Percentiles rank a stretch among this genome's conserved stretches.
Evolutionary conservation across 2,888 invertebrate species (phyloP).

Genomic region (Euclidia mi): DNA sequence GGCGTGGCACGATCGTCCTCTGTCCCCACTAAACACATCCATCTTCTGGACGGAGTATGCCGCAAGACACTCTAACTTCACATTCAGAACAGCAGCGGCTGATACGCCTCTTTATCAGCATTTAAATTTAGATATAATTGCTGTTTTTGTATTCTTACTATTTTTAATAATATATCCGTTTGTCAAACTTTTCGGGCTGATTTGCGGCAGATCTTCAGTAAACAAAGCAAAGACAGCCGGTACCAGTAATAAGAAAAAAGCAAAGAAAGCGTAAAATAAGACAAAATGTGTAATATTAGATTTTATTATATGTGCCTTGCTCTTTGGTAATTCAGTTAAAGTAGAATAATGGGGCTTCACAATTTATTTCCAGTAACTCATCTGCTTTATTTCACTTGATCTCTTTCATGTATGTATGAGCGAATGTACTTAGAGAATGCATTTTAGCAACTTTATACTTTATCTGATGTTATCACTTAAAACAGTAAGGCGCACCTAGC

Average conservation of each 20-base stretch:
- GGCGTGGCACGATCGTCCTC: conserved; percentile 90
- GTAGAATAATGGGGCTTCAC: too few species aligned
- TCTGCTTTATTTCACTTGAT: too few species aligned
- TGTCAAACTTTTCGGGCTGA: conserved; percentile 33
- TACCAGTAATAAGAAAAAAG: conserved; percentile 47
- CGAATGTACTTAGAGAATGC: too few species aligned
- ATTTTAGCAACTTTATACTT: too few species aligned
- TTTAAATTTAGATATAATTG: conserved; percentile 74
- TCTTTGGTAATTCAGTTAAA: too few species aligned
- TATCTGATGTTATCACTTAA: too few species aligned
- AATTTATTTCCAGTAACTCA: too few species aligned
- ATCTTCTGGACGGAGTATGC: conserved; percentile 92
- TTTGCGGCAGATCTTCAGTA: conserved; percentile 43
- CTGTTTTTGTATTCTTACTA: conserved; percentile 50
- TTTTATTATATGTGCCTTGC: too few species aligned
- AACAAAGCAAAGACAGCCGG: conserved; percentile 22
- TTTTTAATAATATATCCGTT: conserved; percentile 38
- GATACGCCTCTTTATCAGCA: conserved; percentile 89
- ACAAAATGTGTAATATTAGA: too few species aligned
- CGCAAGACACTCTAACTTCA: conserved; percentile 85
- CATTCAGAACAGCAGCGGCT: conserved; percentile 86
- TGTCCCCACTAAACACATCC: conserved; percentile 90
- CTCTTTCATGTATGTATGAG: too few species aligned
- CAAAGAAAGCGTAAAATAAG: conserved; percentile 52
- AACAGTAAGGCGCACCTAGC: too few species aligned